Evolutionary conservation across 2,797 vertebrate species (phyloP).

Genomic region (Tympanoctomys barrerae): DNA sequence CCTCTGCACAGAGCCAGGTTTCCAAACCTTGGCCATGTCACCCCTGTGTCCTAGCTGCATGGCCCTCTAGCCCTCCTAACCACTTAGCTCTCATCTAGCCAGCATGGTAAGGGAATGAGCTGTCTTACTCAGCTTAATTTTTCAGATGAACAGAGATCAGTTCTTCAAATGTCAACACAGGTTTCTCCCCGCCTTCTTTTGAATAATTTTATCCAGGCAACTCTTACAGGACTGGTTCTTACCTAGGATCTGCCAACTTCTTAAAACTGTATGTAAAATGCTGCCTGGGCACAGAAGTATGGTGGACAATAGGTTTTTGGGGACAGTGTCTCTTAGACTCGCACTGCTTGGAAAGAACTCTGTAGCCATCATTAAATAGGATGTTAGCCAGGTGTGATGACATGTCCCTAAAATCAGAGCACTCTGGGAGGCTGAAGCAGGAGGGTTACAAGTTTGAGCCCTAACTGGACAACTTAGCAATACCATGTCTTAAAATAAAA

Average conservation of each 20-base stretch:
- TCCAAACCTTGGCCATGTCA: not conserved
- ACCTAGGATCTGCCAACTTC: not conserved
- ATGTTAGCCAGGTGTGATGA: not conserved
- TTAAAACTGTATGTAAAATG: not conserved
- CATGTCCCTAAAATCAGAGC: not conserved
- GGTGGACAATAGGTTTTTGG: not conserved
- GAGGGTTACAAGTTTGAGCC: not conserved
- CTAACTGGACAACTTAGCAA: not conserved
- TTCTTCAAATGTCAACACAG: not conserved
- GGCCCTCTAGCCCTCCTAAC: not conserved
- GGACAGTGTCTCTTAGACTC: not conserved
- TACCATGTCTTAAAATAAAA: not conserved
- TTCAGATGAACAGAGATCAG: not conserved
- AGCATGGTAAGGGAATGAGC: not conserved
- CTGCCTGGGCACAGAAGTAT: not conserved
- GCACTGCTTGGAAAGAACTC: not conserved
- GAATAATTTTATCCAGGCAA: not conserved
- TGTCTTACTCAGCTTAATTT: not conserved
- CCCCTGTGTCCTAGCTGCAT: not conserved
- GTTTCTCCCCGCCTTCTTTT: not conserved
- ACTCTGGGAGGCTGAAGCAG: not conserved
- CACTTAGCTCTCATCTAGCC: not conserved
- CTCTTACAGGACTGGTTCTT: not conserved
- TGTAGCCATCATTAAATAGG: not conserved
- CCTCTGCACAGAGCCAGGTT: not conserved